phyloP scores from a whole-genome alignment of 2,113 vertebrate species.

The Propithecus coquereli region DNA sequence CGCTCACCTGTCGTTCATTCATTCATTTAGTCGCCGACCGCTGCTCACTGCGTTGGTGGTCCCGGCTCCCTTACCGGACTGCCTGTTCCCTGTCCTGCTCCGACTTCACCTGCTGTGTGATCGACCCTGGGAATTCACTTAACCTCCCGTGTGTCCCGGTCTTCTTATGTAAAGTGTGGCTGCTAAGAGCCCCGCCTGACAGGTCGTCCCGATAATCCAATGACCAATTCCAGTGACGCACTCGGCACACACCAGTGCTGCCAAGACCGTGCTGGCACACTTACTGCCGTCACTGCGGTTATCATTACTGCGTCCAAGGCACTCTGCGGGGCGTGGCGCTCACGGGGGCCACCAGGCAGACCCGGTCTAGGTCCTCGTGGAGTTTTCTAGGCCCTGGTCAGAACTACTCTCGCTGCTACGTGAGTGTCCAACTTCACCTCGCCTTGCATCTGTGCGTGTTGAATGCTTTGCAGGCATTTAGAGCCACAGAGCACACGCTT shows the following conservation, averaged over 20 bases:
- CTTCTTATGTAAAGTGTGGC: not conserved
- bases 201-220: not conserved
- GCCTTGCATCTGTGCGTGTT: fast-evolving
- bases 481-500: not conserved
- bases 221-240: no score
- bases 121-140: not conserved
- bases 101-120: not conserved
- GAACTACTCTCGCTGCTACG: fast-evolving
- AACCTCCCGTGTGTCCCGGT: not conserved
- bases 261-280: fast-evolving
- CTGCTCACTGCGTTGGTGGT: fast-evolving
- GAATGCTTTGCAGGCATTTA: not conserved
- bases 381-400: fast-evolving
- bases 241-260: no score
- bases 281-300: fast-evolving
- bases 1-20: fast-evolving
- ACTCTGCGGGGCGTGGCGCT: no score
- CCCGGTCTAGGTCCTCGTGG: fast-evolving
- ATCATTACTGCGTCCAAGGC: fast-evolving
- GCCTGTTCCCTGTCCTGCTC: no score
- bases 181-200: not conserved
- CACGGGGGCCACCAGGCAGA: no score
- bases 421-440: fast-evolving
- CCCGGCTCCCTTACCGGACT: fast-evolving
- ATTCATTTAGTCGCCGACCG: fast-evolving